Evolutionary conservation across 2,888 invertebrate species (phyloP), one percentile per base, ranked within the genome.

Genomic region (Amblyteles armatorius): DNA sequence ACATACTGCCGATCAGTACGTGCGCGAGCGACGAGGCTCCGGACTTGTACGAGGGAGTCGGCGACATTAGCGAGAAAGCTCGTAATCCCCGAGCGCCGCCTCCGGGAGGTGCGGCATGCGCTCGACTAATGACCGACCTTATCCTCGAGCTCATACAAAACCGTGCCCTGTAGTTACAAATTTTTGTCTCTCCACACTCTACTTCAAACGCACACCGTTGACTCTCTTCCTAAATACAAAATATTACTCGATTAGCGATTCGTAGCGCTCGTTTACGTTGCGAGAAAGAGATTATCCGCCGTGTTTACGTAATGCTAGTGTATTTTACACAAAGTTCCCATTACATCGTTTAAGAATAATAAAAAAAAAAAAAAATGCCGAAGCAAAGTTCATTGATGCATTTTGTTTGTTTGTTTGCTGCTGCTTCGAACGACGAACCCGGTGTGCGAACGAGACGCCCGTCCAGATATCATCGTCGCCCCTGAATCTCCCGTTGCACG

Each of bases 1-100:
- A 97, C 89, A 97, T 97, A 94, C 95, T 96, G 86, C 97, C 97
- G 0, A 96, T 97, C 69, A 96, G 95, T 91, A 96, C 96, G 0
- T 97, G 97, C 83, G 95, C 96, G 73, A 96, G 96, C 69, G 95
- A 96, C 77, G 96, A 96, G 90, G 97, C 97, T 0, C 97, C 97
- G 0, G 96, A 97, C 90, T 93, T 97, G 83, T 97, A 97, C 90
- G 93, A 94, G 73, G 92, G 89, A 16, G 90, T 91, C 36, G 90
- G n/a, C 11, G 92, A 92, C 55, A 88, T 68, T 13, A 90, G 91
- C 44, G 93, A 94, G 68, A 92, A 93, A 73, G 88, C 88, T 16
- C 92, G 94, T 44, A 94, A 92, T 57, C 92, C 93, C 11, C 93
- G 94, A 88, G 94, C 94, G 87, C 95, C 95, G 72, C 95, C 95